Percentiles rank a stretch among this genome's conserved stretches.
These are phyloP conservation scores for Drosophila basisetae DNA, from an alignment of 2,888 invertebrate genomes.

Conservation along the genomic window DNA sequence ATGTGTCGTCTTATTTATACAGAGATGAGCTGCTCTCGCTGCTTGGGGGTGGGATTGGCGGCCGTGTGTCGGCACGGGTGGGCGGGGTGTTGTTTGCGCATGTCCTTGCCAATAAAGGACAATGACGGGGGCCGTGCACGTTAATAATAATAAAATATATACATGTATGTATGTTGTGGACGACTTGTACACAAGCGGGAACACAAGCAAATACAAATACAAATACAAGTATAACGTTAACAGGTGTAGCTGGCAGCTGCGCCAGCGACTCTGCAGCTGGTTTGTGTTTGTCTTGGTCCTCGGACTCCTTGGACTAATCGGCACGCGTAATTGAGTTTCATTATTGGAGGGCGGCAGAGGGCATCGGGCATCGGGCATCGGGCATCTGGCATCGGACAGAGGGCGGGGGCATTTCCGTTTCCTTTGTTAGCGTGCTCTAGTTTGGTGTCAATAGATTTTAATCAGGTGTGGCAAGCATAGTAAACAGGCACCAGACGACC, in stretches of 20 bases:
- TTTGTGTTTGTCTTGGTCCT: conserved; percentile 59
- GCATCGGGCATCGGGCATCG: conserved; percentile 22
- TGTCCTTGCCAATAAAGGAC: conserved; percentile 63
- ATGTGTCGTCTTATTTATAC: conserved; percentile 78
- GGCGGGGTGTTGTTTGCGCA: conserved; percentile 70
- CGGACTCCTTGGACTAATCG: conserved; percentile 4
- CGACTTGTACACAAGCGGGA: conserved; percentile 22
- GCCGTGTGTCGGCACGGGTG: conserved; percentile 30
- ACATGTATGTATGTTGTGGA: not conserved
- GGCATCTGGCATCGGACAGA: conserved; percentile 33
- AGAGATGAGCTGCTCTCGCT: conserved; percentile 35
- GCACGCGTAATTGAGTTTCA: conserved; percentile 73
- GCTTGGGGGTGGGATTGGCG: conserved; percentile 19
- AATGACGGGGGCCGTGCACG: conserved; percentile 1
- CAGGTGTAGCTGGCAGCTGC: conserved; percentile 67
- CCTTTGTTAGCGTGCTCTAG: conserved; percentile 57
- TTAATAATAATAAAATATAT: conserved; percentile 62
- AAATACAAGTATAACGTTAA: conserved; percentile 63
- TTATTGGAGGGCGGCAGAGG: conserved; percentile 34
- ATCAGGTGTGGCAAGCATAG: conserved; percentile 78
- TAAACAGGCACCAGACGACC: conserved; percentile 52
- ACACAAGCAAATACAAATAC: conserved; percentile 67
- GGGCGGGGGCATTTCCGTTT: conserved; percentile 40
- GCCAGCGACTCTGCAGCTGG: conserved; percentile 67
- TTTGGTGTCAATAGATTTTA: conserved; percentile 78